Evolutionary conservation across 2,797 vertebrate species (phyloP).

Genomic region (Pristis pectinata): DNA sequence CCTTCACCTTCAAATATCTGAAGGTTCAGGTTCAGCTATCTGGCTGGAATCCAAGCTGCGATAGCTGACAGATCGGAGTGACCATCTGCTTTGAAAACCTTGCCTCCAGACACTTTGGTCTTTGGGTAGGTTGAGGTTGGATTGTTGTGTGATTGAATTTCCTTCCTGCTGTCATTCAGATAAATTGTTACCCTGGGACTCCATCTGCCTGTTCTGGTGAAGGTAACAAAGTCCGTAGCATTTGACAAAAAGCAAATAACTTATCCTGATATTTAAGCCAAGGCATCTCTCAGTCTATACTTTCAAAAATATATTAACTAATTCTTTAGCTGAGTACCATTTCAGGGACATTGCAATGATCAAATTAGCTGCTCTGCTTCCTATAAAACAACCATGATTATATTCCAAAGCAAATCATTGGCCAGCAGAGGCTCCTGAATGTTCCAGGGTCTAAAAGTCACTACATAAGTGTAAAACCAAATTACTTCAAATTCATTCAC

Average conservation of each 20-base stretch:
- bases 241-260: not conserved
- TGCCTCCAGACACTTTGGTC: too few species aligned
- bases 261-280: not conserved
- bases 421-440: not conserved
- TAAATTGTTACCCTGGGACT: not conserved
- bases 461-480: not conserved
- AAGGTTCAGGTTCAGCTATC: too few species aligned
- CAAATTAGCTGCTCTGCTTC: not conserved
- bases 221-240: not conserved
- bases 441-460: not conserved
- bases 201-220: not conserved
- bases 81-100: too few species aligned
- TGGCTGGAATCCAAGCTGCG: too few species aligned
- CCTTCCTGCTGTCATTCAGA: not conserved
- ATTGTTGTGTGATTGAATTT: not conserved
- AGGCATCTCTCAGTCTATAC: not conserved
- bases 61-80: too few species aligned
- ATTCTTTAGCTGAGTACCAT: not conserved
- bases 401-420: too few species aligned
- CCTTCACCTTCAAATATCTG: too few species aligned
- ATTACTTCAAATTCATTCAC: not conserved
- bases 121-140: not conserved
- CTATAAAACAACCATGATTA: not conserved
- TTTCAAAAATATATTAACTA: not conserved
- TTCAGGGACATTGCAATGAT: not conserved